Percentiles rank a stretch among this genome's conserved stretches.
These are phyloP conservation scores for Centroberyx gerrardi DNA, from an alignment of 2,797 vertebrate species.

Conservation along the genomic window DNA sequence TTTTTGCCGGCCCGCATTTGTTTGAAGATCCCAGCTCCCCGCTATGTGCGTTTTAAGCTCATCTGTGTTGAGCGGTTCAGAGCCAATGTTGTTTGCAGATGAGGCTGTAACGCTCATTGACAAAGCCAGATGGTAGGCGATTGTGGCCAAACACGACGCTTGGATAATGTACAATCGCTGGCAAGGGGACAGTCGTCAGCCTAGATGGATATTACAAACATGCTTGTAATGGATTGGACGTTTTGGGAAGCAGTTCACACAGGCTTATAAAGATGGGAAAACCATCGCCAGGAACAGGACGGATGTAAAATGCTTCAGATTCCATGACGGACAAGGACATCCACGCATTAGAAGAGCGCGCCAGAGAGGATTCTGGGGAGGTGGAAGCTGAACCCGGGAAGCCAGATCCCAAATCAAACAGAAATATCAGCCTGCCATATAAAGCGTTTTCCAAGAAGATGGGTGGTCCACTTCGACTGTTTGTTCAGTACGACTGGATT, in stretches of 20 bases:
- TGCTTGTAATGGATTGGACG: slow-evolving; percentile 86
- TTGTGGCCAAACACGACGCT: slow-evolving; percentile 86
- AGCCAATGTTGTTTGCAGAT: slow-evolving; percentile 86
- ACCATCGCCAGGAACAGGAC: slow-evolving; percentile 70
- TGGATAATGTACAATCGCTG: slow-evolving; percentile 85
- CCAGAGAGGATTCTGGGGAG: slow-evolving; percentile 60
- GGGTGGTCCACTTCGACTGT: slow-evolving; percentile 65
- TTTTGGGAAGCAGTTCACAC: slow-evolving; percentile 81
- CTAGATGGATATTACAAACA: slow-evolving; percentile 87
- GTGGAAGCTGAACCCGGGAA: slow-evolving; percentile 50
- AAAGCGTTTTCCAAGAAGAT: slow-evolving; percentile 53
- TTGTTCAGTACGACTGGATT: slow-evolving; percentile 40
- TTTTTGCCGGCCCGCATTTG: slow-evolving; percentile 53
- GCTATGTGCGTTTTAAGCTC: slow-evolving; percentile 78
- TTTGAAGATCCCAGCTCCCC: slow-evolving; percentile 75
- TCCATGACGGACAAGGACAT: slow-evolving; percentile 74
- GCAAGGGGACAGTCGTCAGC: slow-evolving; percentile 80
- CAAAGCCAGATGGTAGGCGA: slow-evolving; percentile 86
- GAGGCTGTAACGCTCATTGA: slow-evolving; percentile 82
- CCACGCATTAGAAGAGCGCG: slow-evolving; percentile 50
- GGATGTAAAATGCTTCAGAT: slow-evolving; percentile 78
- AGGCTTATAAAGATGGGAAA: slow-evolving; percentile 77
- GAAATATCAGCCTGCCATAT: slow-evolving; percentile 31
- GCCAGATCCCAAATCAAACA: slow-evolving; percentile 62
- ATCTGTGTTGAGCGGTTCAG: slow-evolving; percentile 77